Conservation (phyloP, 2,113 vertebrate genomes). For the Sylvietta virens region DNA sequence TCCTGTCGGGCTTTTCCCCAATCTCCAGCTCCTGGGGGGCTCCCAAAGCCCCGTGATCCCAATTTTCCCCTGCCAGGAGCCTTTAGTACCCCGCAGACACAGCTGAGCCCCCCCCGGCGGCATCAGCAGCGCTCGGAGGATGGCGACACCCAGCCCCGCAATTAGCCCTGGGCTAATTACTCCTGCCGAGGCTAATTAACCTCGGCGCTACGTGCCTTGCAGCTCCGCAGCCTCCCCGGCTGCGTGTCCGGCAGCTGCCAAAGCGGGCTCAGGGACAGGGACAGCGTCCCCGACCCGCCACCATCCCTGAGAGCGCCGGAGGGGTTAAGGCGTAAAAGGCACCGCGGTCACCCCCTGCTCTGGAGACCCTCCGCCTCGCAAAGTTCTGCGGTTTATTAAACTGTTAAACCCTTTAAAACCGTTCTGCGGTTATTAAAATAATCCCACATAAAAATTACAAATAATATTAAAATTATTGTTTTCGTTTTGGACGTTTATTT, state of each 20-base stretch:
- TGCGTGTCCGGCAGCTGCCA: not conserved
- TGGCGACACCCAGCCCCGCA: not conserved
- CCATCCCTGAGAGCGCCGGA: not conserved
- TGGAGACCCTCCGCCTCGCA: not conserved
- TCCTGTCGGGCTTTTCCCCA: not conserved
- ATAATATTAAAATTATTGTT: not conserved
- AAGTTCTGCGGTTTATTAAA: not conserved
- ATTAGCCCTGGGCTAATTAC: constrained; percentile 12
- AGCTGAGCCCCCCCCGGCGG: fast-evolving
- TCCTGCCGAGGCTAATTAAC: not conserved
- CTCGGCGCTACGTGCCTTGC: not conserved
- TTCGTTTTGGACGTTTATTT: not conserved
- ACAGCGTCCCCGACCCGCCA: not conserved
- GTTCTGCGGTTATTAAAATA: not conserved
- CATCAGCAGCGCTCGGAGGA: not conserved
- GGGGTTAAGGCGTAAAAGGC: not conserved
- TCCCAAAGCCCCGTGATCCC: not conserved
- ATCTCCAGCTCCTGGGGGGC: fast-evolving
- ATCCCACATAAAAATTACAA: fast-evolving
- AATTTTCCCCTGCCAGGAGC: not conserved
- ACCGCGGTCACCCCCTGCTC: not conserved
- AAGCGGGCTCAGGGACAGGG: not conserved
- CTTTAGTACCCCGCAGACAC: not conserved
- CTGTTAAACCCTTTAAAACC: no score
- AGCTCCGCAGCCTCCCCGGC: not conserved